These are phyloP conservation scores for Forbesichthys agassizii DNA, from an alignment of 2,113 vertebrate genomes.

Conservation along the genomic window DNA sequence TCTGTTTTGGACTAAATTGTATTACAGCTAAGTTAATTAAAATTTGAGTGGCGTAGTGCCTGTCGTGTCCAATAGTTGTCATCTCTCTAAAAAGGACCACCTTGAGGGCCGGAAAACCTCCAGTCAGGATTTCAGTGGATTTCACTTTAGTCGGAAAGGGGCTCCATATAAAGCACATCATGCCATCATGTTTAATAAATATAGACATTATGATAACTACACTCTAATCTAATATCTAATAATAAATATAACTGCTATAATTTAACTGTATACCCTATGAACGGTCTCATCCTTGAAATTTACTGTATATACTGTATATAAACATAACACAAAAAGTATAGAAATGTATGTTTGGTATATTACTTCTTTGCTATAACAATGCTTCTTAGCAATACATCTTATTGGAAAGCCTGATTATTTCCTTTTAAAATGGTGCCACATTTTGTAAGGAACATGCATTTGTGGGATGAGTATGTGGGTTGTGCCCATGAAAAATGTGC, in stretches of 20 bases:
- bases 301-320: background rate
- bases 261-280: background rate
- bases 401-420: too few species aligned
- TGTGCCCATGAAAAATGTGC: background rate
- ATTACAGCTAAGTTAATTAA: constrained; percentile 9
- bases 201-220: background rate
- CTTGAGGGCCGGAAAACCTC: background rate
- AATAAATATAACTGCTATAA: too few species aligned
- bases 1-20: background rate
- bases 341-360: too few species aligned
- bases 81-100: background rate
- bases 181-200: background rate
- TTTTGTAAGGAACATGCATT: too few species aligned
- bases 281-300: background rate
- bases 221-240: too few species aligned
- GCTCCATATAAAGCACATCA: background rate
- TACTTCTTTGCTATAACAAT: too few species aligned
- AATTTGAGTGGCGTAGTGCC: background rate
- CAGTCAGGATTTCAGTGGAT: background rate
- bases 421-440: too few species aligned
- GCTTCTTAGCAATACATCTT: too few species aligned
- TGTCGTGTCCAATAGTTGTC: background rate
- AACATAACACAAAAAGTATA: too few species aligned
- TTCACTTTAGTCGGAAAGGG: background rate
- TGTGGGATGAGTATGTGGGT: too few species aligned